A percentile compares a stretch with the other conserved stretches of the same genome.
Evolutionary conservation across 2,888 invertebrate genomes (phyloP).

Genomic region (Drosophila nr. perissopoda): DNA sequence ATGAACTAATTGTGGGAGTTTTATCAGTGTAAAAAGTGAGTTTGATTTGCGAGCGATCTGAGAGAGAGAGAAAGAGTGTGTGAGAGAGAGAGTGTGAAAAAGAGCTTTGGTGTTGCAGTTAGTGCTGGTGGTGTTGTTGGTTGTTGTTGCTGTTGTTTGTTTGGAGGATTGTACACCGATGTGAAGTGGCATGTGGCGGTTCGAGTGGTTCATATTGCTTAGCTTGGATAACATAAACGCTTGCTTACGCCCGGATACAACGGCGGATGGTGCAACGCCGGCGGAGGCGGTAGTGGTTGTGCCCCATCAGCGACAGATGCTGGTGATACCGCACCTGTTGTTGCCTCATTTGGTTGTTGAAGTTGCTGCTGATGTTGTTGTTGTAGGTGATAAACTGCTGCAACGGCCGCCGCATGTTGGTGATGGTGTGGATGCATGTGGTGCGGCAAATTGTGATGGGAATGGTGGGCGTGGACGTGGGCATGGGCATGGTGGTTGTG

Average conservation of each 20-base stretch:
- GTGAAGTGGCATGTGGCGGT: constrained; percentile 27
- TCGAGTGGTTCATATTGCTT: constrained; percentile 37
- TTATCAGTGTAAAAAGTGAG: constrained; percentile 17
- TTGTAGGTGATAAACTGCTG: constrained; percentile 72
- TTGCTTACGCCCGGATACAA: constrained; percentile 84
- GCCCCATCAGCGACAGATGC: constrained; percentile 30
- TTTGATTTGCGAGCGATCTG: constrained; percentile 6
- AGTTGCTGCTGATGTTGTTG: constrained; percentile 55
- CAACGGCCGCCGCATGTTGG: constrained; percentile 62
- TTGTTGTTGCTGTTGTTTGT: constrained; percentile 5
- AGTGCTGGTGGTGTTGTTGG: constrained; percentile 19
- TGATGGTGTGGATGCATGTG: constrained; percentile 68
- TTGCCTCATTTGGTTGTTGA: constrained; percentile 47
- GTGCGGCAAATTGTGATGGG: constrained; percentile 64
- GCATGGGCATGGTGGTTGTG: constrained; percentile 51
- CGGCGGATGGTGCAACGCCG: constrained; percentile 81
- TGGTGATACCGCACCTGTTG: constrained; percentile 52
- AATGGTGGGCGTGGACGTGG: constrained; percentile 64
- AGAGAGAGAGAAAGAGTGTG: neutral
- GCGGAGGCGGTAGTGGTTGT: constrained; percentile 44
- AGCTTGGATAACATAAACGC: constrained; percentile 60
- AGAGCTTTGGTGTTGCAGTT: constrained; percentile 23
- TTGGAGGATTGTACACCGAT: constrained; percentile 26
- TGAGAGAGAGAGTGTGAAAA: neutral
- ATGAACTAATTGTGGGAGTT: neutral